Conservation (phyloP, 2,888 invertebrate species). For the Syritta pipiens region DNA sequence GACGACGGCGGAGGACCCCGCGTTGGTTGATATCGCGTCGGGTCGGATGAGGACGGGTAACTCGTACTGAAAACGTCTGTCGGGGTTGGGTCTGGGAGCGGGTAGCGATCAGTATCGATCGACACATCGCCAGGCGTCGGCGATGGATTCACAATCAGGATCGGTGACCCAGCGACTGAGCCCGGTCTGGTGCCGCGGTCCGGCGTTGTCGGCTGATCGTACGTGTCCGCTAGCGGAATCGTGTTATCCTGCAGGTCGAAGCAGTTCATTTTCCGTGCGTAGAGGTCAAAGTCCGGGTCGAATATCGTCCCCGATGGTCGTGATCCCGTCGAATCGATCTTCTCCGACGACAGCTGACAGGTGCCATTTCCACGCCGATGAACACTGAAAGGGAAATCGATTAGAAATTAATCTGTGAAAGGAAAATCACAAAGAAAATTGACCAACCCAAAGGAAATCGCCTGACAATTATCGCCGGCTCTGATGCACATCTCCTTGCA, state of each 20-base stretch:
- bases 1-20: constrained; percentile 16
- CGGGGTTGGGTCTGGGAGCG: constrained; percentile 63
- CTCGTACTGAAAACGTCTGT: constrained; percentile 64
- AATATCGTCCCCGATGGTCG: constrained; percentile 81
- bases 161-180: constrained; percentile 72
- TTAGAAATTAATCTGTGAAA: constrained; percentile 20
- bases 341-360: constrained; percentile 81
- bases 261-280: constrained; percentile 81
- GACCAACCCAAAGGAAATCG: constrained; percentile 83
- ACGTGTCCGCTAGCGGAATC: constrained; percentile 71
- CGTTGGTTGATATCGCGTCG: constrained; percentile 58
- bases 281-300: constrained; percentile 84
- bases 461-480: constrained; percentile 82
- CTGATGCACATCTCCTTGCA: constrained; percentile 84
- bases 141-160: constrained; percentile 75
- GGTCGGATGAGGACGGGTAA: constrained; percentile 60
- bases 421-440: constrained; percentile 20
- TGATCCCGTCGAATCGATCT: constrained; percentile 80
- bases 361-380: constrained; percentile 83
- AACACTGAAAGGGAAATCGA: constrained; percentile 78
- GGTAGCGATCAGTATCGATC: constrained; percentile 56
- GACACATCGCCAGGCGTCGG: constrained; percentile 70
- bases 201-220: constrained; percentile 23
- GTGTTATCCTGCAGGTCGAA: constrained; percentile 77
- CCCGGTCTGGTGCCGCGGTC: constrained; percentile 45